Evolutionary conservation across 2,888 invertebrate genomes (phyloP).

Genomic region (Pecten maximus): DNA sequence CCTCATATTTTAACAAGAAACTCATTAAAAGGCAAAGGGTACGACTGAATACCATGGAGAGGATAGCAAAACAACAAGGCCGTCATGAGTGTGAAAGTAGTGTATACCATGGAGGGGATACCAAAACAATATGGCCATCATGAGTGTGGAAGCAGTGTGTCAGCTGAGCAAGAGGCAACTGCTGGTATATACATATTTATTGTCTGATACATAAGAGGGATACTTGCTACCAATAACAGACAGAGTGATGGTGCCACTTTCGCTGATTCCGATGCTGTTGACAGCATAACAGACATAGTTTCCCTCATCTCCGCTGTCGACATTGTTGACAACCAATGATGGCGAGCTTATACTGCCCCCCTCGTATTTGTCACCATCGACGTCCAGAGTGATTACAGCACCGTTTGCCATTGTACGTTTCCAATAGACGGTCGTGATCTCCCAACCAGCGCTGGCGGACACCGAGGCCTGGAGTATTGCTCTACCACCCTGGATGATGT

Average conservation of each 20-base stretch:
- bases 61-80: no score
- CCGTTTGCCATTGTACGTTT: background rate
- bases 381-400: background rate
- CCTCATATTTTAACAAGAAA: no score
- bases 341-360: background rate
- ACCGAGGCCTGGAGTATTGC: background rate
- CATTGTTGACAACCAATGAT: background rate
- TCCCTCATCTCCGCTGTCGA: background rate
- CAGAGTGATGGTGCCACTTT: background rate
- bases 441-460: background rate
- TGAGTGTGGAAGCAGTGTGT: background rate
- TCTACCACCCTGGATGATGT: background rate
- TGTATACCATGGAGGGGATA: no score
- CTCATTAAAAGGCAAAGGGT: no score
- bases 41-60: no score
- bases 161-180: background rate
- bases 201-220: background rate
- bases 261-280: background rate
- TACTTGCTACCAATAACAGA: slow-evolving; percentile 11
- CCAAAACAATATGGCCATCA: background rate
- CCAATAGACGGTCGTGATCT: background rate
- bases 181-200: background rate
- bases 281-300: slow-evolving; percentile 5
- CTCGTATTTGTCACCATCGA: slow-evolving; percentile 1
- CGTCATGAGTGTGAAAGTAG: no score